These are phyloP conservation scores for Equus quagga DNA, from an alignment of 2,113 vertebrate genomes.

Conservation along the genomic window DNA sequence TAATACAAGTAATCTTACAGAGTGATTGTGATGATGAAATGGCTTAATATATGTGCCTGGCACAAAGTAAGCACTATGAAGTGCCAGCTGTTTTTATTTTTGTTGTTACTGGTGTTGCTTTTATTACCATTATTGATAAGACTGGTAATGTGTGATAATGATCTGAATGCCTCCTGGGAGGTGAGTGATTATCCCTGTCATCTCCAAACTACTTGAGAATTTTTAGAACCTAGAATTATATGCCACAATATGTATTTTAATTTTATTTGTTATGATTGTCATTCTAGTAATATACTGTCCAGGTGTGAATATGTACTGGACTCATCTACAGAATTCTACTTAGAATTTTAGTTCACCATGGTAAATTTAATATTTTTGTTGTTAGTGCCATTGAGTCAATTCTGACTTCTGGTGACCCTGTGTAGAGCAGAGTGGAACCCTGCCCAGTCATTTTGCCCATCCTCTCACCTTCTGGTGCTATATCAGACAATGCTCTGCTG, in stretches of 20 bases:
- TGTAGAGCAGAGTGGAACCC: too few relatives aligned
- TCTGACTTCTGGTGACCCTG: too few relatives aligned
- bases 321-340: neutral
- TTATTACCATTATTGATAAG: neutral
- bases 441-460: too few relatives aligned
- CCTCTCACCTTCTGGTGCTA: too few relatives aligned
- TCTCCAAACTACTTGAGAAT: neutral
- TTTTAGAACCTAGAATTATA: neutral
- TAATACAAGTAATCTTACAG: neutral
- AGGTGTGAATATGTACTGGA: neutral
- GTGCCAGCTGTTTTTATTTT: neutral
- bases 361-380: neutral
- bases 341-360: neutral
- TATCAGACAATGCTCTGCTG: too few relatives aligned
- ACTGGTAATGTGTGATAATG: neutral
- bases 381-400: too few relatives aligned
- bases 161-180: neutral
- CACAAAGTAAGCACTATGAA: neutral
- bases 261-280: neutral
- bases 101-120: neutral
- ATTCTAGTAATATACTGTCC: neutral
- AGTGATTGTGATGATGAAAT: neutral
- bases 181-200: neutral
- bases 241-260: neutral
- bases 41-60: neutral